Evolutionary conservation across 2,888 invertebrate species (phyloP), one percentile per base, ranked within the genome.

Genomic region (Amblyjoppa fuscipennis): DNA sequence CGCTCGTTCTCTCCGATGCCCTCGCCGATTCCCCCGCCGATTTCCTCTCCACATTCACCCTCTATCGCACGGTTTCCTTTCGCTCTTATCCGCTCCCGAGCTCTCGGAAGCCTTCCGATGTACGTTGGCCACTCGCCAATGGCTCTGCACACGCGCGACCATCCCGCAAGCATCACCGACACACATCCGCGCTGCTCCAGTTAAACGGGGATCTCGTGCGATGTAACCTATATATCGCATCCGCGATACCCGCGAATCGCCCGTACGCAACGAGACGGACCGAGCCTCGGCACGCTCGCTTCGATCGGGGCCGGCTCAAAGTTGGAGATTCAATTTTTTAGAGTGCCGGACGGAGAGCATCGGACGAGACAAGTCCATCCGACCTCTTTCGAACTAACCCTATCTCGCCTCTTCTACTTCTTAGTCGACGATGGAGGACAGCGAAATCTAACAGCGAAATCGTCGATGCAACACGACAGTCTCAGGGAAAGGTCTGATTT

Each of bases 311-410:
- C 59, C 71, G 45, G 28, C 28, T 25, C 28, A 51, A 68, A 71
- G 71, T 84, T 69, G 45, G 76, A 25, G 73, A 77, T 70, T 81
- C 76, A 84, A 84, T 84, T 81, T 81, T 84, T 81, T 84, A 81
- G 76, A 84, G 81, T 84, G 81, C 81, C 59, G 16, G 64, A 38
- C 25, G 13, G 31, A 20, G n/a, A 59, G 49, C 38, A 59, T 59
- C 13, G 16, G 13, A 59, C 0, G 68, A 25, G 45, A 69, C 13
- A 25, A 53, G 20, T 20, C 20, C 56, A 41, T 59, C 28, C 28
- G 28, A 20, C 28, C 38, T 16, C 45, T 59, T 16, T 59, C 59
- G 41, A 59, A 61, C 59, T 59, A 56, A 59, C 56, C 13, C 56
- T 73, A 41, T 41, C 41, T 71, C 73, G 56, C 56, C 2, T 56